These are phyloP conservation scores for Agrypnia vestita DNA, from an alignment of 1,140 invertebrate genomes.

Conservation along the genomic window DNA sequence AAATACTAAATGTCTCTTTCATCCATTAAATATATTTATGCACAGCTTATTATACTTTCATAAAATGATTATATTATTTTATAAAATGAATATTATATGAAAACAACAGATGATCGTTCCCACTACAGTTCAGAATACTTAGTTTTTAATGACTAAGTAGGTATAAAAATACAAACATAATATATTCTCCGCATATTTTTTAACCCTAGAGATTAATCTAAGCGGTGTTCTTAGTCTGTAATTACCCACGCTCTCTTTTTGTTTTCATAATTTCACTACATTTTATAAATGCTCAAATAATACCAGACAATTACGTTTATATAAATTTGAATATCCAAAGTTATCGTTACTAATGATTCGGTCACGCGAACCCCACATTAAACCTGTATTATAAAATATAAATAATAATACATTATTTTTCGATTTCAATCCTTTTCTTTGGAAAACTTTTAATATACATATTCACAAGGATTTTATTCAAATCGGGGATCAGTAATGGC, in stretches of 20 bases:
- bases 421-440: conserved; percentile 29
- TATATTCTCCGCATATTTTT: too few relatives aligned
- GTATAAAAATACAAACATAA: too few relatives aligned
- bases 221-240: background rate
- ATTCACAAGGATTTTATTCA: conserved; percentile 17
- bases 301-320: conserved; percentile 33
- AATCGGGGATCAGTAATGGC: background rate
- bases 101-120: too few relatives aligned
- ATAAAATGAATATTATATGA: too few relatives aligned
- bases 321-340: conserved; percentile 41
- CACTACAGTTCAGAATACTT: too few relatives aligned
- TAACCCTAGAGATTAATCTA: background rate
- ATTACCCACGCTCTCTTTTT: background rate
- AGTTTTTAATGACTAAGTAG: too few relatives aligned
- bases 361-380: conserved; percentile 54
- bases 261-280: background rate
- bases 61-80: too few relatives aligned
- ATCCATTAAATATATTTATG: too few relatives aligned
- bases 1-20: too few relatives aligned
- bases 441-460: background rate
- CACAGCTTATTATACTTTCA: too few relatives aligned
- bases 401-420: conserved; percentile 19
- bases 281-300: conserved; percentile 31
- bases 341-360: conserved; percentile 31
- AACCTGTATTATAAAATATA: background rate